phyloP scores from a whole-genome alignment of 1,140 invertebrate species.

The Aleiodes sp. region DNA sequence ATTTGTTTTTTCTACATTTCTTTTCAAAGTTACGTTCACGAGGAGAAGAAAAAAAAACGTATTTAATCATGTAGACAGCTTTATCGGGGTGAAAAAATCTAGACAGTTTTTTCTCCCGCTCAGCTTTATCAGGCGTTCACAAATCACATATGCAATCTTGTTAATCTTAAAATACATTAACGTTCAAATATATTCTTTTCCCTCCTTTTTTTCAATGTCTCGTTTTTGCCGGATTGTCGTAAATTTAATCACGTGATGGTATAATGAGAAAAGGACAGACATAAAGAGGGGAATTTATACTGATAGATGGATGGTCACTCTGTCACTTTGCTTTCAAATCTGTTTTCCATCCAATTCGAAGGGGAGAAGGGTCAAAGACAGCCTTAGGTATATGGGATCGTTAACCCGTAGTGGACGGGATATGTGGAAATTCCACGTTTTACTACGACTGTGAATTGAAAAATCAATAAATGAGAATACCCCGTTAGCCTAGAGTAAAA shows the following conservation, averaged over 20 bases:
- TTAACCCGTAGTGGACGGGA: not conserved
- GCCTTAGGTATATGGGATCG: no score
- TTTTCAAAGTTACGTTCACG: not conserved
- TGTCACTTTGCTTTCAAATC: no score
- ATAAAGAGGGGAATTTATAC: not conserved
- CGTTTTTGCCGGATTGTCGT: not conserved
- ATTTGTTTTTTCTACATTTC: not conserved
- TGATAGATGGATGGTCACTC: not conserved
- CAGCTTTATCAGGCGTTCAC: not conserved
- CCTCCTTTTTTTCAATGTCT: constrained; percentile 5
- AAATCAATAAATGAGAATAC: not conserved
- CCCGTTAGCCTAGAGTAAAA: not conserved
- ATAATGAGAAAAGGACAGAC: not conserved
- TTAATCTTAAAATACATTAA: constrained; percentile 1
- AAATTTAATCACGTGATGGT: constrained; percentile 1
- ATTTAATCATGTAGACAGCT: constrained; percentile 4
- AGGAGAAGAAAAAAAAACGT: no score
- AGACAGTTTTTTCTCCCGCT: constrained; percentile 2
- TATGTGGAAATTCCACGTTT: not conserved
- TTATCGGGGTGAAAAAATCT: not conserved
- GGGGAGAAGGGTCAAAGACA: no score
- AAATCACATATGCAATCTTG: constrained; percentile 7
- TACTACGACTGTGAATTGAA: not conserved
- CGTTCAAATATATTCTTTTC: constrained; percentile 2
- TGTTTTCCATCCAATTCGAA: no score